A percentile compares a stretch with the other conserved stretches of the same genome.
These are phyloP conservation scores for Xenentodon cancila DNA, from an alignment of 2,797 vertebrate species.

Conservation along the genomic window DNA sequence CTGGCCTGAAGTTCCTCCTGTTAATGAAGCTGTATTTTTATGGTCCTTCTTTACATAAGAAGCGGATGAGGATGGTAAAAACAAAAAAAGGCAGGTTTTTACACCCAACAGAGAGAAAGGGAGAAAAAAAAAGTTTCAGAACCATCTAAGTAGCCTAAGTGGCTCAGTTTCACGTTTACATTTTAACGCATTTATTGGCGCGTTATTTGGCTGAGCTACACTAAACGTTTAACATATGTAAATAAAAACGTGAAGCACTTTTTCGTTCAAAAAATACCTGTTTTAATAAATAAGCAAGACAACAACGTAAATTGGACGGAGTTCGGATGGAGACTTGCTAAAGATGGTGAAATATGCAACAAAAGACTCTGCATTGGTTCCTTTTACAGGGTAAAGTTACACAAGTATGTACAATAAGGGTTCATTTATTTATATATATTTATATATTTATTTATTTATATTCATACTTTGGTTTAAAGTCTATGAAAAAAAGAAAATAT, in stretches of 20 bases:
- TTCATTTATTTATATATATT: slow-evolving; percentile 49
- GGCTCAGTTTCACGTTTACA: neutral
- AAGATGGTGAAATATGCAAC: slow-evolving; percentile 76
- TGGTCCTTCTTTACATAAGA: slow-evolving; percentile 56
- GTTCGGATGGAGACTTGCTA: slow-evolving; percentile 62
- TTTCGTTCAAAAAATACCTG: slow-evolving; percentile 82
- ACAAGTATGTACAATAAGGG: slow-evolving; percentile 81
- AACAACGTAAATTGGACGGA: slow-evolving; percentile 88
- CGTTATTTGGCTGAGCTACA: slow-evolving; percentile 4
- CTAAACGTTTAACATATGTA: neutral
- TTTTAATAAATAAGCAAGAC: slow-evolving; percentile 96
- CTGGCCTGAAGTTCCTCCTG: slow-evolving; percentile 65
- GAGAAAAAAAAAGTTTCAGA: neutral
- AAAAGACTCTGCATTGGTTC: slow-evolving; percentile 80
- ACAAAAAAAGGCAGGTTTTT: slow-evolving; percentile 14
- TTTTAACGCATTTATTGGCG: neutral
- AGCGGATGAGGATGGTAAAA: slow-evolving; percentile 19
- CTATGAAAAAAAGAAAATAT: slow-evolving; percentile 66
- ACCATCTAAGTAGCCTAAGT: neutral
- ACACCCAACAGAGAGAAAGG: slow-evolving; percentile 43
- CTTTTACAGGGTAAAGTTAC: slow-evolving; percentile 74
- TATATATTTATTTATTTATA: slow-evolving; percentile 48
- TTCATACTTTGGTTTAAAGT: slow-evolving; percentile 77
- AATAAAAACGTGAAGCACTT: slow-evolving; percentile 19
- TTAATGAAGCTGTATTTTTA: slow-evolving; percentile 76